Conservation (phyloP, 2,797 vertebrate genomes). For the Benthosema pterotum region DNA sequence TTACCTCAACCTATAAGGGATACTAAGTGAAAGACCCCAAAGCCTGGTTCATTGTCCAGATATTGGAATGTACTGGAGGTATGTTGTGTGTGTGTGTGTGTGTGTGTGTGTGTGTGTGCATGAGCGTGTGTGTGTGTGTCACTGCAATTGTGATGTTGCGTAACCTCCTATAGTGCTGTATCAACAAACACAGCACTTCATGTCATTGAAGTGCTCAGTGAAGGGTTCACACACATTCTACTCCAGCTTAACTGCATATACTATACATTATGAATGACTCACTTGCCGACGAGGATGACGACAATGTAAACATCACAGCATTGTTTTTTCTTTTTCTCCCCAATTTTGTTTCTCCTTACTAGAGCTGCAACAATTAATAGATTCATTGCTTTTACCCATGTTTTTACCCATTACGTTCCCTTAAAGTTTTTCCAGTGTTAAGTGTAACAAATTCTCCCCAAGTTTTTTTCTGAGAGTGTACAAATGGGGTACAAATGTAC, state of each 20-base stretch:
- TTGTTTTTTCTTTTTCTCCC: conserved; percentile 15
- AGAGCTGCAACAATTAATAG: too few species aligned
- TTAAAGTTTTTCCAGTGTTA: too few species aligned
- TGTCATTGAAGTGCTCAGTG: not conserved
- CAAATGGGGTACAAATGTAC: too few species aligned
- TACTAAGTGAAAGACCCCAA: conserved; percentile 70
- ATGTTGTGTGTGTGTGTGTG: conserved; percentile 31
- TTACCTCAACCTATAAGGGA: conserved; percentile 68
- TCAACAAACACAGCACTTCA: conserved; percentile 39
- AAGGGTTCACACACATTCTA: not conserved
- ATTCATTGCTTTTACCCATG: too few species aligned
- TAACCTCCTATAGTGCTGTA: conserved; percentile 35
- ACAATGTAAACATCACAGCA: too few species aligned
- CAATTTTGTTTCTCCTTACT: too few species aligned
- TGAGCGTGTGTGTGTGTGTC: conserved; percentile 18
- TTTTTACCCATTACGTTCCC: too few species aligned
- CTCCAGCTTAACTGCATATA: not conserved
- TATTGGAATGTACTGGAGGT: conserved; percentile 71
- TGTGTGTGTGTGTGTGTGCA: conserved; percentile 24
- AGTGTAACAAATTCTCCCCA: too few species aligned
- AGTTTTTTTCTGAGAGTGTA: too few species aligned
- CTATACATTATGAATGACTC: conserved; percentile 2
- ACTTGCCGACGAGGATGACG: not conserved
- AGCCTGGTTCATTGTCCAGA: conserved; percentile 74
- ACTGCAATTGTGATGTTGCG: conserved; percentile 26